A percentile compares a stretch with the other conserved stretches of the same genome.
Conservation (phyloP, 2,888 invertebrate genomes). For the Drosophila borealis region DNA sequence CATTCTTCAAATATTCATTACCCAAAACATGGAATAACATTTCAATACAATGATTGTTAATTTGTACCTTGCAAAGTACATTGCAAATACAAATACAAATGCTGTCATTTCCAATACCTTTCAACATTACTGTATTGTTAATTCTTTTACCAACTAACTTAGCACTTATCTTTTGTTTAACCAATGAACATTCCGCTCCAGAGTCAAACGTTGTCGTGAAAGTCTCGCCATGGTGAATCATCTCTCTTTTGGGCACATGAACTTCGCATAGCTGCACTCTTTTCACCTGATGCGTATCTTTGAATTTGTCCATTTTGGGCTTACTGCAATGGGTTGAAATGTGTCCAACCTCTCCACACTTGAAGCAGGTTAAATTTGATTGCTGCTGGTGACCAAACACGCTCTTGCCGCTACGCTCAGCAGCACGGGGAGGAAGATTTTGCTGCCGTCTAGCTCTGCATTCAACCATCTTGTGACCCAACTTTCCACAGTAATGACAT, state of each 20-base stretch:
- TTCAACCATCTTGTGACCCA: conserved; percentile 3
- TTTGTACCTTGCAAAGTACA: no score
- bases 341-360: conserved; percentile 10
- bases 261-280: conserved; percentile 16
- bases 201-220: not conserved
- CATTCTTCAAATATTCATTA: not conserved
- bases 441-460: conserved; percentile 11
- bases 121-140: conserved; percentile 34
- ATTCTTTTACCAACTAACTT: conserved; percentile 30
- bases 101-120: conserved; percentile 18
- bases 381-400: conserved; percentile 3
- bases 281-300: conserved; percentile 11
- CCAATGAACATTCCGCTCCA: conserved; percentile 22
- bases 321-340: conserved; percentile 19
- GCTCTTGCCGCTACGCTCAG: conserved; percentile 2
- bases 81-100: no score
- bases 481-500: conserved; percentile 21
- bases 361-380: conserved; percentile 12
- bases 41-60: not conserved
- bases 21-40: not conserved
- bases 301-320: conserved; percentile 4
- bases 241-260: conserved; percentile 16
- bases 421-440: conserved; percentile 3
- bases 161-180: conserved; percentile 24
- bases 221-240: conserved; percentile 18